Percentiles rank a stretch among this genome's conserved stretches.
Conservation (phyloP, 2,888 invertebrate genomes). For the Heliconius aoede region DNA sequence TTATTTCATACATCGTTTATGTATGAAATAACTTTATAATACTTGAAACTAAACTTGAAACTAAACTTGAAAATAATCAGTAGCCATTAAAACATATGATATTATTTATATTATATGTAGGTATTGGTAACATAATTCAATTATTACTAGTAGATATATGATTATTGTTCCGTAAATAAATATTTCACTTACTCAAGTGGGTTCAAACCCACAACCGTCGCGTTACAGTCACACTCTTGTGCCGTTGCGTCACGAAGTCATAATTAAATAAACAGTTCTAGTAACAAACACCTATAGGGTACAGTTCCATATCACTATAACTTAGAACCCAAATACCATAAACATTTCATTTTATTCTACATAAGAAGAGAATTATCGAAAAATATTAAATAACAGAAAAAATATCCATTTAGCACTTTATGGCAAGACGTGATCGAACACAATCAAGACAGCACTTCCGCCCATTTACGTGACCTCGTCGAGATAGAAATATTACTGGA, state of each 20-base stretch:
- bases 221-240: too few species aligned
- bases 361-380: neutral
- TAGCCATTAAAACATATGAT: too few species aligned
- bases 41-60: too few species aligned
- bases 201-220: too few species aligned
- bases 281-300: neutral
- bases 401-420: conserved; percentile 24
- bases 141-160: too few species aligned
- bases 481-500: conserved; percentile 20
- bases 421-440: conserved; percentile 24
- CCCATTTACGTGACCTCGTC: conserved; percentile 27
- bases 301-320: neutral
- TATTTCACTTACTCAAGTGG: too few species aligned
- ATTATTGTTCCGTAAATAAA: too few species aligned
- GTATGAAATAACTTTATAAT: neutral
- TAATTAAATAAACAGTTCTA: neutral
- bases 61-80: too few species aligned
- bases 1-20: neutral
- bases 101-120: neutral
- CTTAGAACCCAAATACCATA: neutral
- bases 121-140: neutral
- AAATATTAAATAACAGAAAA: conserved; percentile 19
- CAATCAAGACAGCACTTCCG: conserved; percentile 24
- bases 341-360: neutral
- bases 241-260: too few species aligned